Evolutionary conservation across 2,797 vertebrate genomes (phyloP).

Genomic region (Brotula barbata): DNA sequence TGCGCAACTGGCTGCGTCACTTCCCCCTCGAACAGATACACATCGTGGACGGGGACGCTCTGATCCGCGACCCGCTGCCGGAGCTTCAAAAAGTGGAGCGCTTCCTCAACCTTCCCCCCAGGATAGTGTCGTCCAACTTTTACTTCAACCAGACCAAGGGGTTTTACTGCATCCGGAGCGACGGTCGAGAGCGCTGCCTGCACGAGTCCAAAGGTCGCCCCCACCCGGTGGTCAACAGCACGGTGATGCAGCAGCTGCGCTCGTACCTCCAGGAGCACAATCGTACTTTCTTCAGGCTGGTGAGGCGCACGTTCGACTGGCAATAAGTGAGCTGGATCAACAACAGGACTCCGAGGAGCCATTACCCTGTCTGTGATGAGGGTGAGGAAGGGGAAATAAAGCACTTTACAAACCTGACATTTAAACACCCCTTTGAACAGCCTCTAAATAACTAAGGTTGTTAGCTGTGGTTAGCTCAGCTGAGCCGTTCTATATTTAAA

Average conservation of each 20-base stretch:
- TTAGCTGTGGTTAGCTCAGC: conserved; percentile 65
- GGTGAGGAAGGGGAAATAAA: conserved; percentile 38
- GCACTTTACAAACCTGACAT: conserved; percentile 71
- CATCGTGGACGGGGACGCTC: conserved; percentile 90
- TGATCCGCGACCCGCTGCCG: conserved; percentile 88
- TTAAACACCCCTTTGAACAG: conserved; percentile 41
- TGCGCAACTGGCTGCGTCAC: conserved; percentile 90
- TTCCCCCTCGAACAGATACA: conserved; percentile 93
- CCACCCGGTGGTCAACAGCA: conserved; percentile 87
- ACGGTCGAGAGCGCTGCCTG: conserved; percentile 90
- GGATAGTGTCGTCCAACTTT: conserved; percentile 91
- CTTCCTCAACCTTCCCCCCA: conserved; percentile 87
- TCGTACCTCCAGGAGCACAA: conserved; percentile 92
- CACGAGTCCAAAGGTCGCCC: conserved; percentile 94
- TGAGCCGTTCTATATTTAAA: conserved; percentile 66
- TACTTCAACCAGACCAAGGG: conserved; percentile 97
- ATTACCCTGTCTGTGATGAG: conserved; percentile 34
- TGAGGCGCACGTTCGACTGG: conserved; percentile 91
- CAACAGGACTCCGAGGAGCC: conserved; percentile 42
- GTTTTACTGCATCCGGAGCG: conserved; percentile 93
- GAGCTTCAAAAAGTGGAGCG: conserved; percentile 91
- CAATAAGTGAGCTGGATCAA: conserved; percentile 70
- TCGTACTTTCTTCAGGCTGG: conserved; percentile 90
- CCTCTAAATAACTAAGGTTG: conserved; percentile 59
- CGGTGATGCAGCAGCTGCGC: conserved; percentile 88